Evolutionary conservation across 2,797 vertebrate species (phyloP), one percentile per base, ranked within the genome.

Genomic region (Coregonus suidteri): DNA sequence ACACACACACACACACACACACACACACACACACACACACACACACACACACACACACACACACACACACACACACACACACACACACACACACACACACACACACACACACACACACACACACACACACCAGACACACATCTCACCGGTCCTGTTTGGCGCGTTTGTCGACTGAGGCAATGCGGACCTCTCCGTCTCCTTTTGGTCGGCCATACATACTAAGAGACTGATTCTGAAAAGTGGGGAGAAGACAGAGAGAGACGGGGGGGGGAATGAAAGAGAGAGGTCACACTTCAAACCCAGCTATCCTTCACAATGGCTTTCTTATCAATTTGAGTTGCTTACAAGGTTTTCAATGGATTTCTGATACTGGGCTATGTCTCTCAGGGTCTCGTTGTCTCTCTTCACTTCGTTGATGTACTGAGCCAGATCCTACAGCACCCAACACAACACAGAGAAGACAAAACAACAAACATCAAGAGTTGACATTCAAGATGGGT

Each of bases 351-450:
- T 99, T 91, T 99, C 97, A 76, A 99, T 99, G 77, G 97, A 99
- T 79, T 94, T 95, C 92, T 99, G 98, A 91, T 99, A 99, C 87
- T 99, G 98, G 83, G 93, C 95, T 77, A 99, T 98, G 90, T 98
- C 97, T 80, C 97, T 94, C 73, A 98, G 87, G 0, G 98, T 99
- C 93, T 99, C 98, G 2, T 98, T 99, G 93, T 99, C 98, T 89
- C 98, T 95, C 91, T 99, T 99, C 76, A 99, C 98, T 92, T 99
- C 98, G 18, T 99, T 99, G 79, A 99, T 97, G 73, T 99, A 99
- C 77, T 99, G 98, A 83, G 98, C 98, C 94, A 99, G 94, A 89
- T 99, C 98, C 98, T 99, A 85, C 70, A 75, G 41, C 1, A 9
- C 6, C 30, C 84, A 67, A 83, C 4, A 70, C 74, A 77, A 16